Evolutionary conservation across 2,797 vertebrate genomes (phyloP), one percentile per base, ranked within the genome.

Genomic region (Gobio occitaniae): DNA sequence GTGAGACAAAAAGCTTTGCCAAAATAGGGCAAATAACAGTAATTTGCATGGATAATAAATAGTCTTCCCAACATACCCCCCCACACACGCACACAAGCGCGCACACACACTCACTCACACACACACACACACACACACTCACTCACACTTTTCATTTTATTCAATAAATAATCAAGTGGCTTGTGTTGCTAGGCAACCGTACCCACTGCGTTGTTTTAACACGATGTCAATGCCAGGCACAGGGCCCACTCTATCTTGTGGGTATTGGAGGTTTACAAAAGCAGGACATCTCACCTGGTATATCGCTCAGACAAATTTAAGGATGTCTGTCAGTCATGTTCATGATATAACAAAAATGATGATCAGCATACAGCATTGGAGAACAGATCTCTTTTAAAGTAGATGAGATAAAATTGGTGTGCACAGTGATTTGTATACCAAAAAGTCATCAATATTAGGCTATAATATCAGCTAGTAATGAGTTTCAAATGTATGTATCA

Each of bases 111-210:
- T 1, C 29, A 32, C 29, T 1, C 29, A 32, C 29, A 32, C 29
- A 32, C 32, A 2, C 65, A 68, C 65, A n/a, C 68, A 84, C 59
- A 25, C 68, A 12, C 47, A 19, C 76, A 69, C 50, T 69, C 56
- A 68, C 80, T 84, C 78, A 81, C 66, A 41, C 41, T 61, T 80
- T 83, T 79, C 87, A 82, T 75, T 92, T 92, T 91, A 92, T 92
- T 94, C 86, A 91, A 92, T 93, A 93, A 93, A 94, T 94, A 92
- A 92, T 91, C 89, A 90, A 93, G 90, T 90, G 90, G 88, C 92
- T 93, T 93, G 91, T 90, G 94, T 95, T 95, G 91, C 95, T 90
- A 92, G 91, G 95, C 92, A 95, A 95, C 94, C 89, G 76, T 82
- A 91, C 89, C 91, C 91, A 88, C 82, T 90, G 89, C 83, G 87